A percentile compares a stretch with the other conserved stretches of the same genome.
Evolutionary conservation across 2,797 vertebrate species (phyloP).

Genomic region (Pampus argenteus): DNA sequence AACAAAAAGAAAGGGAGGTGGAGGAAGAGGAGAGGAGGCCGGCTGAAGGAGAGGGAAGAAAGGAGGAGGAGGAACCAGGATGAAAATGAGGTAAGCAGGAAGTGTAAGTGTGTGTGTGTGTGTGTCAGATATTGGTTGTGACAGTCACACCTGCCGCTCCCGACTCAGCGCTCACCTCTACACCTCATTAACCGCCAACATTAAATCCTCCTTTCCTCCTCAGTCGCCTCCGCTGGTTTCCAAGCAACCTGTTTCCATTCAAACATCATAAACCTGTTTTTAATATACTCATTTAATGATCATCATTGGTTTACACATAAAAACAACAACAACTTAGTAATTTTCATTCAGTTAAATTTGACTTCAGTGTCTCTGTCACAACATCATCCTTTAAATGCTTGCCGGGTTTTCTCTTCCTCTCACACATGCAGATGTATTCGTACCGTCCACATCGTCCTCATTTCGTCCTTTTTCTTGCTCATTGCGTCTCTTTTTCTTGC

Average conservation of each 20-base stretch:
- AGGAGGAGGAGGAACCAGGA: slow-evolving; percentile 20
- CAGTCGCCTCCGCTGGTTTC: too few relatives aligned
- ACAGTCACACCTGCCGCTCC: slow-evolving; percentile 89
- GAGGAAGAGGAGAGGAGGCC: not conserved
- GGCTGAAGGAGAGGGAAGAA: not conserved
- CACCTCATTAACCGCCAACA: slow-evolving; percentile 46
- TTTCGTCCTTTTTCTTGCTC: slow-evolving; percentile 16
- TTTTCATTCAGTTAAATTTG: too few relatives aligned
- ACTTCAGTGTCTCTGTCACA: not conserved
- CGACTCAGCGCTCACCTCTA: slow-evolving; percentile 64
- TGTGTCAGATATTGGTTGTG: slow-evolving; percentile 84
- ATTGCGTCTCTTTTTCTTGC: slow-evolving; percentile 21
- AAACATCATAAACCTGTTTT: not conserved
- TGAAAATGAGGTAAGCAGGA: slow-evolving; percentile 20
- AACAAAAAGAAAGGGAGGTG: not conserved
- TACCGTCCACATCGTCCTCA: not conserved
- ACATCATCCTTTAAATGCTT: not conserved
- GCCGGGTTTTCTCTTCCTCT: not conserved
- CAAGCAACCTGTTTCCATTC: not conserved
- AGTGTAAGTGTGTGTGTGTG: slow-evolving; percentile 19
- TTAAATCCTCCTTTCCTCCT: slow-evolving; percentile 50
- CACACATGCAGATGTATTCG: slow-evolving; percentile 34
- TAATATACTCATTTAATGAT: not conserved
- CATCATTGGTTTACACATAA: not conserved
- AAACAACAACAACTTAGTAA: not conserved